A percentile compares a stretch with the other conserved stretches of the same genome.
phyloP scores from a whole-genome alignment of 2,888 invertebrate species.

The Xanthia togata region DNA sequence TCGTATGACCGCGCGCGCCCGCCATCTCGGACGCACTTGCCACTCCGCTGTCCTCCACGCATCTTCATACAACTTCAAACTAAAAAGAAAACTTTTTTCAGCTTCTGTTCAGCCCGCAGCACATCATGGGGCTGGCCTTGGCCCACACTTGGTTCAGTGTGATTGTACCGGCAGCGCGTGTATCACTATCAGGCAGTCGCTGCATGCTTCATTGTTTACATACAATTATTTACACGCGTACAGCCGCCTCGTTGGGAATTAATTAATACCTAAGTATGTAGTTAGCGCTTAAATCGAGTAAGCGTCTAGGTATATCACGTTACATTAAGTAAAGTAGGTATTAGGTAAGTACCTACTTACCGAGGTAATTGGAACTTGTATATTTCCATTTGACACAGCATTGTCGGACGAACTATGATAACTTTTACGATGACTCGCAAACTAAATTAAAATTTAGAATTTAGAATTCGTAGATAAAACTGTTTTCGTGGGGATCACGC shows the following conservation, averaged over 20 bases:
- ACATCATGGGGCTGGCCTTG: constrained; percentile 4
- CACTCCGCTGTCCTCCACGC: constrained; percentile 62
- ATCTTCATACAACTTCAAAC: constrained; percentile 40
- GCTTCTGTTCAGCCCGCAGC: neutral
- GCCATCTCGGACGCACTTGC: constrained; percentile 76
- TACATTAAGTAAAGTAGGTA: constrained; percentile 19
- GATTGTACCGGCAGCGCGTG: constrained; percentile 33
- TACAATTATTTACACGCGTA: constrained; percentile 63
- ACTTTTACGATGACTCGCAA: constrained; percentile 25
- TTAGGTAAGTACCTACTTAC: neutral
- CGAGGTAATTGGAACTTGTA: constrained; percentile 3
- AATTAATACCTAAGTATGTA: constrained; percentile 39
- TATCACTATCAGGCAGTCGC: constrained; percentile 48
- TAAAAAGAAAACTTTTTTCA: constrained; percentile 43
- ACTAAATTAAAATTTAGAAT: constrained; percentile 6
- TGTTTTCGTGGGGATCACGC: no score
- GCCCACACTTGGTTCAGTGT: neutral
- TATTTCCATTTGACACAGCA: constrained; percentile 30
- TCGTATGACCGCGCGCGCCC: constrained; percentile 80
- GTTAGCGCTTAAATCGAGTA: constrained; percentile 46
- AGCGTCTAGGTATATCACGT: constrained; percentile 24
- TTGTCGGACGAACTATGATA: constrained; percentile 7
- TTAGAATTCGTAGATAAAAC: no score
- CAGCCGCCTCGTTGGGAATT: constrained; percentile 38
- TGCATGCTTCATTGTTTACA: constrained; percentile 68